phyloP scores from a whole-genome alignment of 2,888 invertebrate species.

The Pegoplata infirma region DNA sequence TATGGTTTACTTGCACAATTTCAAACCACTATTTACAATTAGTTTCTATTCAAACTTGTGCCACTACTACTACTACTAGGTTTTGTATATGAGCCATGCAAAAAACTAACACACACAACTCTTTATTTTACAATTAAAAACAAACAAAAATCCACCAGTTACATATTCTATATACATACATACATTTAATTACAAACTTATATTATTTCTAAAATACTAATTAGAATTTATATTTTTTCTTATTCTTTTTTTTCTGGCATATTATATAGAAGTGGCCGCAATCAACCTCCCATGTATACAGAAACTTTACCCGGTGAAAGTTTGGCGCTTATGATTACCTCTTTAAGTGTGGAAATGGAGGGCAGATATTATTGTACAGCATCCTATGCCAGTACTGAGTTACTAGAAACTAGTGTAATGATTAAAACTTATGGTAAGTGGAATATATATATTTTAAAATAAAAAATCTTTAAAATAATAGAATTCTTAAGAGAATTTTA shows the following conservation, averaged over 20 bases:
- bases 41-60: neutral
- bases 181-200: slow-evolving; percentile 36
- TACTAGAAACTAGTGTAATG: slow-evolving; percentile 83
- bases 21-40: neutral
- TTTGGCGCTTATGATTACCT: slow-evolving; percentile 86
- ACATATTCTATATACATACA: too few species aligned
- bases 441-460: too few species aligned
- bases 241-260: neutral
- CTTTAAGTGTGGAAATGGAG: slow-evolving; percentile 86
- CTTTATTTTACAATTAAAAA: neutral
- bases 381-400: slow-evolving; percentile 86
- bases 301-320: slow-evolving; percentile 83
- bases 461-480: too few species aligned
- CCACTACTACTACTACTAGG: neutral
- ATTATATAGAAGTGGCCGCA: slow-evolving; percentile 71
- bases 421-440: slow-evolving; percentile 86
- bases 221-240: slow-evolving; percentile 36
- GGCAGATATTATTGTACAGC: slow-evolving; percentile 90
- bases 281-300: slow-evolving; percentile 83
- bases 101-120: neutral
- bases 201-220: slow-evolving; percentile 38
- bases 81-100: neutral
- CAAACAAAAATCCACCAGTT: neutral
- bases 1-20: neutral
- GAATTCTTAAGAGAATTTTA: too few species aligned